Evolutionary conservation across 2,113 vertebrate genomes (phyloP).

Genomic region (Brachyhypopomus gauderio): DNA sequence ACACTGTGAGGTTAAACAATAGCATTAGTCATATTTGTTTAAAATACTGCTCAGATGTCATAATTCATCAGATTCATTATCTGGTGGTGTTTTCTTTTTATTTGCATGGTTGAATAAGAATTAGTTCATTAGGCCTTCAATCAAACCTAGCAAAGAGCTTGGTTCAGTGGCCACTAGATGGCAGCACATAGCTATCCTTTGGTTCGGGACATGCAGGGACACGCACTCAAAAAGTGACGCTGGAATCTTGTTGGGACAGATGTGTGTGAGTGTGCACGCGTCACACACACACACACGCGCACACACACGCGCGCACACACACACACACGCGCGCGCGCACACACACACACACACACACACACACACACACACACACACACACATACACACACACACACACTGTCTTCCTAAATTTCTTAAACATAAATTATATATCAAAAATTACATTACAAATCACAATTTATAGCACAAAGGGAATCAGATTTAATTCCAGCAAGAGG

Average conservation of each 20-base stretch:
- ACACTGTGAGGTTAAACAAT: neutral
- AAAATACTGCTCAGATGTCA: neutral
- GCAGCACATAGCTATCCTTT: slow-evolving; percentile 72
- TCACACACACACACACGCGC: too few species aligned
- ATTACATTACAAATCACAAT: too few species aligned
- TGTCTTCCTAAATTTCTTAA: neutral
- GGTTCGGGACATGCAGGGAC: neutral
- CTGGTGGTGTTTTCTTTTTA: neutral
- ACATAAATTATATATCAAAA: too few species aligned
- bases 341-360: too few species aligned
- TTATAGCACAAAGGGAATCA: too few species aligned
- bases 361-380: too few species aligned
- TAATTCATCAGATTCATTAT: neutral
- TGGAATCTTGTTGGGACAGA: neutral
- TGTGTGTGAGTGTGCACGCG: neutral
- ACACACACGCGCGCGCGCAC: too few species aligned
- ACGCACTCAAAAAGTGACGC: neutral
- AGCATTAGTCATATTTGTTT: neutral
- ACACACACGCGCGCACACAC: too few species aligned
- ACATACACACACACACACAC: too few species aligned
- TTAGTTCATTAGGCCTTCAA: neutral
- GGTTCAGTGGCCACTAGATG: slow-evolving; percentile 72
- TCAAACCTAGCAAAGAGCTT: neutral
- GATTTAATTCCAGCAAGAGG: too few species aligned
- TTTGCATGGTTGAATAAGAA: neutral